Conservation (phyloP, 2,888 invertebrate genomes). For the Agrotis puta region DNA sequence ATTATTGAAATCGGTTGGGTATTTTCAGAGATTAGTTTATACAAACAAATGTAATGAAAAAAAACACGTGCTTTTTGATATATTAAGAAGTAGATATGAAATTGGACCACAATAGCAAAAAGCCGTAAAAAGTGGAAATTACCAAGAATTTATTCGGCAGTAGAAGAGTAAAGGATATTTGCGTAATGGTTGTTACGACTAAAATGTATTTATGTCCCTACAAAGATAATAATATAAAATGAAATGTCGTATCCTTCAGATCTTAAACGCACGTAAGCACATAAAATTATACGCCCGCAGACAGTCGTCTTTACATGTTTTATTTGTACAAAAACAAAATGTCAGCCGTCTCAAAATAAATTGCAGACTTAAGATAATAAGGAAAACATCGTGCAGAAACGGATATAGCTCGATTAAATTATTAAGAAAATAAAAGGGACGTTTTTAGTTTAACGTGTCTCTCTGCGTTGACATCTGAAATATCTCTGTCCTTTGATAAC, state of each 20-base stretch:
- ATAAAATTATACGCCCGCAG: conserved; percentile 66
- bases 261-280: conserved; percentile 43
- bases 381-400: conserved; percentile 48
- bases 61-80: too few relatives aligned
- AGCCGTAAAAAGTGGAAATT: neutral
- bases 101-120: neutral
- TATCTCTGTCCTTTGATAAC: conserved; percentile 35
- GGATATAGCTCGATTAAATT: conserved; percentile 53
- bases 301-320: conserved; percentile 33
- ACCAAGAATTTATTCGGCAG: neutral
- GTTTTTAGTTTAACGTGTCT: conserved; percentile 28
- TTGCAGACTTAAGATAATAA: conserved; percentile 43
- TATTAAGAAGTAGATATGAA: neutral
- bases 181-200: neutral
- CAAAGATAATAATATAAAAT: conserved; percentile 8
- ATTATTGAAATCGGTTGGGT: too few relatives aligned
- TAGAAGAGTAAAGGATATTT: neutral
- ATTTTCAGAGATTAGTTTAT: too few relatives aligned
- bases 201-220: neutral
- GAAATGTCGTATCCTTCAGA: conserved; percentile 27
- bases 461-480: conserved; percentile 42
- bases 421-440: conserved; percentile 51
- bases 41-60: too few relatives aligned
- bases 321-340: conserved; percentile 52
- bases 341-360: conserved; percentile 45